Evolutionary conservation across 2,888 invertebrate genomes (phyloP).

Genomic region (Emesis furor): DNA sequence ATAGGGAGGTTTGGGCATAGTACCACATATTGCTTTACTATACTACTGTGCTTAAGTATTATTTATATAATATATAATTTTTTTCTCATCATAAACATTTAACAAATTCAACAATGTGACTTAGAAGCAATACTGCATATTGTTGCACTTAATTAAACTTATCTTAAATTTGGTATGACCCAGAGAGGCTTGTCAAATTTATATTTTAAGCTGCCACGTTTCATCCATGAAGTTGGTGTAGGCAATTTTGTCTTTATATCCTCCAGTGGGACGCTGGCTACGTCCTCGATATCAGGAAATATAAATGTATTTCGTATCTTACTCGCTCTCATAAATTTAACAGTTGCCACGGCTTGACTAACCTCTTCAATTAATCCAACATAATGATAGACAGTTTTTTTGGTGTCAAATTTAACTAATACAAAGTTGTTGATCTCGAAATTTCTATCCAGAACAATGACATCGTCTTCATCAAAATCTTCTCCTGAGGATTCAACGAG

Average conservation of each 20-base stretch:
- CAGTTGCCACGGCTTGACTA: slow-evolving; percentile 64
- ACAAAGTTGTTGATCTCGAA: slow-evolving; percentile 59
- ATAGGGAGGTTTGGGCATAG: slow-evolving; percentile 14
- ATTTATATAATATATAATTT: too few species aligned
- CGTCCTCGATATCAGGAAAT: neutral
- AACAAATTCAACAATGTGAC: slow-evolving; percentile 34
- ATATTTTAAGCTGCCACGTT: slow-evolving; percentile 21
- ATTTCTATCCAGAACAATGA: slow-evolving; percentile 51
- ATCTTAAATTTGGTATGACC: slow-evolving; percentile 16
- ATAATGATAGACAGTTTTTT: slow-evolving; percentile 57
- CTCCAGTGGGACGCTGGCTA: neutral
- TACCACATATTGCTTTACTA: slow-evolving; percentile 4
- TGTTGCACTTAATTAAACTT: slow-evolving; percentile 32
- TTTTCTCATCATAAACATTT: too few species aligned
- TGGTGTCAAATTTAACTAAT: slow-evolving; percentile 62
- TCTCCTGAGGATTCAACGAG: slow-evolving; percentile 33
- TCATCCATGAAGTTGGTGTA: neutral
- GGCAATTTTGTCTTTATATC: slow-evolving; percentile 4
- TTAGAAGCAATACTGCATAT: slow-evolving; percentile 36
- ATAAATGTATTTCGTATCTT: too few species aligned
- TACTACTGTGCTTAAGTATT: neutral
- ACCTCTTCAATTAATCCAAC: slow-evolving; percentile 64
- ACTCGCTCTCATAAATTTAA: slow-evolving; percentile 38
- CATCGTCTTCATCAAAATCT: neutral
- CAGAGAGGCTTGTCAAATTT: slow-evolving; percentile 4